Evolutionary conservation across 2,888 invertebrate genomes (phyloP).

Genomic region (Philopedon plagiatum): DNA sequence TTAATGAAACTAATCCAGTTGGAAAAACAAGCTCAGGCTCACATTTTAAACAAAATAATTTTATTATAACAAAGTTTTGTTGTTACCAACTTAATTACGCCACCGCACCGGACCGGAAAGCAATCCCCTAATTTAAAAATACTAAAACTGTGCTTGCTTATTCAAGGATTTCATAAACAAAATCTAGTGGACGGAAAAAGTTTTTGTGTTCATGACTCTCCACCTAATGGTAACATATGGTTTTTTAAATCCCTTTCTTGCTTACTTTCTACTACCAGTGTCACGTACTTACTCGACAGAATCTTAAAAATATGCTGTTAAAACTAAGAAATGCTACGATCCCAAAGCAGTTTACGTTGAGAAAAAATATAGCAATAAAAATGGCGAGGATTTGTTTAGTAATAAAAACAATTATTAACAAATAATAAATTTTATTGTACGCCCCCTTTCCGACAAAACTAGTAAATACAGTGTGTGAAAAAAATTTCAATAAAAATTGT

Average conservation of each 20-base stretch:
- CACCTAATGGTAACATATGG: constrained; percentile 9
- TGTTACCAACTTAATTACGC: neutral
- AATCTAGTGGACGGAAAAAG: neutral
- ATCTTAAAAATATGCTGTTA: neutral
- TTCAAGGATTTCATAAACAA: neutral
- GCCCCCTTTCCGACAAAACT: too few relatives aligned
- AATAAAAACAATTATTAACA: too few relatives aligned
- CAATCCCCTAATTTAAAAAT: constrained; percentile 2
- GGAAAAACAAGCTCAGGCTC: neutral
- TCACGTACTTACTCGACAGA: constrained; percentile 2
- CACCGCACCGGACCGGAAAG: neutral
- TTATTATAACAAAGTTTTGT: neutral
- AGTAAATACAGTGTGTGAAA: too few relatives aligned
- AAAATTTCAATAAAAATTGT: too few relatives aligned
- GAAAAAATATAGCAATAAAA: neutral
- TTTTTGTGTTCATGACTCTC: neutral
- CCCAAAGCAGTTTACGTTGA: neutral
- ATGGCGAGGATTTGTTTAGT: neutral
- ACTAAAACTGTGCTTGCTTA: neutral
- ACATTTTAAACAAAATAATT: neutral
- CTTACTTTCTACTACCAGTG: neutral
- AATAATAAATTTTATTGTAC: too few relatives aligned
- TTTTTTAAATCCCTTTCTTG: constrained; percentile 10
- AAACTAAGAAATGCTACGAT: constrained; percentile 2
- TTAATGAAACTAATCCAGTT: neutral